These are phyloP conservation scores for Neofelis nebulosa DNA, from an alignment of 2,113 vertebrate species.

Conservation along the genomic window DNA sequence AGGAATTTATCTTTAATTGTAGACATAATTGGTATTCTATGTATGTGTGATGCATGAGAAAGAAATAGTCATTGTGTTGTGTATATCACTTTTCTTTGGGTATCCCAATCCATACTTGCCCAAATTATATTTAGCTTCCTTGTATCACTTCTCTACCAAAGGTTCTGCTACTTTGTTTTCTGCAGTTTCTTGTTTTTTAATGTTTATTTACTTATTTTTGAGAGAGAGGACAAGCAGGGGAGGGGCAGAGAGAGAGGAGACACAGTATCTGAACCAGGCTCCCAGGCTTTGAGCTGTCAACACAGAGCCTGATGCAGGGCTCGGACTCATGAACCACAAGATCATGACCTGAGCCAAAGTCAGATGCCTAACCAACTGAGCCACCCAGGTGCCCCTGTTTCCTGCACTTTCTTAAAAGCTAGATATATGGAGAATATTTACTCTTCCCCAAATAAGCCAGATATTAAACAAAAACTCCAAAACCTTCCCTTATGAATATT, in stretches of 20 bases:
- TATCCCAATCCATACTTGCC: neutral
- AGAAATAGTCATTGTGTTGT: neutral
- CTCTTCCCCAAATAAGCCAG: neutral
- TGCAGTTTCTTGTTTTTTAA: too few species aligned
- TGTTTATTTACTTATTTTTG: too few species aligned
- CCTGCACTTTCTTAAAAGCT: neutral
- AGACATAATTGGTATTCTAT: neutral
- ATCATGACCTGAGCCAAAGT: too few species aligned
- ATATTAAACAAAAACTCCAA: neutral
- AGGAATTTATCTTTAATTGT: neutral
- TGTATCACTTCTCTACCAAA: neutral
- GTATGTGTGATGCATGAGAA: neutral
- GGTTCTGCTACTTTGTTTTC: neutral
- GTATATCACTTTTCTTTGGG: neutral
- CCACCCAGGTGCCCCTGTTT: too few species aligned
- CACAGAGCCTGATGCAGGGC: too few species aligned
- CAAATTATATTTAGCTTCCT: neutral
- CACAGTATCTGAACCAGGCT: too few species aligned
- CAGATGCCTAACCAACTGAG: too few species aligned
- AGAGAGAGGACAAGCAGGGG: too few species aligned
- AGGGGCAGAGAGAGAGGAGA: too few species aligned
- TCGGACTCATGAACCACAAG: too few species aligned
- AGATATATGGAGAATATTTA: neutral
- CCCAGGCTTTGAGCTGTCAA: too few species aligned
- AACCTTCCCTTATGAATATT: neutral